Evolutionary conservation across 2,113 vertebrate species (phyloP), one percentile per base, ranked within the genome.

Genomic region (Nycticryphes semicollaris): DNA sequence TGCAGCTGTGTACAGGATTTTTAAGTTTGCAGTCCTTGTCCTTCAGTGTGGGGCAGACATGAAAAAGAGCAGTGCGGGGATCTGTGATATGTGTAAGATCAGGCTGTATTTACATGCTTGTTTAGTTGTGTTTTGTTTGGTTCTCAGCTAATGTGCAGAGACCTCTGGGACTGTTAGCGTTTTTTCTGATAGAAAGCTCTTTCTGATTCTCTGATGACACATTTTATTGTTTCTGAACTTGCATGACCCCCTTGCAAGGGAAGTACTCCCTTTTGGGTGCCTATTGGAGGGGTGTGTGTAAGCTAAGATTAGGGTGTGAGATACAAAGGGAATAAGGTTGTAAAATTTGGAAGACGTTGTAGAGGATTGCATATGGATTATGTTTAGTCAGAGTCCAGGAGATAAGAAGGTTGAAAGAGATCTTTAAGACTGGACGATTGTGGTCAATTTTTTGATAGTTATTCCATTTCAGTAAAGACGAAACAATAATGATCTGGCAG

Each of bases 181-280:
- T 10, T 54, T 35, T 79, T 67, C 41, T 89, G 25, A 19, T 83
- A 45, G 20, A 60, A 68, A 67, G 14, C 8, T 59, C 20, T 63
- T 78, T 48, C 37, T 2, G 2, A 5, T 66, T 74, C 24, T 86
- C 14, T 90, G 30, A 56, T 59, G 60, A 18, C 8, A 14, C 3
- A 14, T n/a, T 53, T 74, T 39, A 3, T 45, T 28, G 2, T 59
- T 47, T 12, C 69, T 35, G 21, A 70, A 68, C 35, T 60, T 84
- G 6, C 5, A 5, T 4, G 10, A 5, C 6, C 14, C 23, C 22
- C 17, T 75, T 57, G 37, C 16, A 85, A 64, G 31, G 9, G 57
- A 57, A 62, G 3, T 0, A 0, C 4, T 2, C 17, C 24, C 19
- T 53, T 31, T 28, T 74, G 39, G 4, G 21, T 9, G 14, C 13